Evolutionary conservation across 2,113 vertebrate species (phyloP).

Genomic region (Zingel zingel): DNA sequence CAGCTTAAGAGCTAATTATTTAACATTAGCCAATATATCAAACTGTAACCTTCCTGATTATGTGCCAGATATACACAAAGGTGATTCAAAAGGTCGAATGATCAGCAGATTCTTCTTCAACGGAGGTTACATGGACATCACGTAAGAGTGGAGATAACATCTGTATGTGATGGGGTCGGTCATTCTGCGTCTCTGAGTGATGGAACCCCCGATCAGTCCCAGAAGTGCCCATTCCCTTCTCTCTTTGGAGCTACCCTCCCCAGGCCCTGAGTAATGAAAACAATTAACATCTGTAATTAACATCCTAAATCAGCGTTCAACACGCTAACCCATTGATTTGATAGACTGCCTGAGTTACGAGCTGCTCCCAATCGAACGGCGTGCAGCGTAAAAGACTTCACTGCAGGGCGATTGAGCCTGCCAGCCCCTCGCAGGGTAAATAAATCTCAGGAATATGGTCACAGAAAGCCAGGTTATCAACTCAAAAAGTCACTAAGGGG

Average conservation of each 20-base stretch:
- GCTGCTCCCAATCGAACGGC: constrained; percentile 67
- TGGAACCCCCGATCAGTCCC: constrained; percentile 25
- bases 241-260: constrained; percentile 32
- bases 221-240: constrained; percentile 20
- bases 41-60: constrained; percentile 25
- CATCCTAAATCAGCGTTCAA: constrained; percentile 80
- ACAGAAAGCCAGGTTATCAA: constrained; percentile 49
- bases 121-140: constrained; percentile 20
- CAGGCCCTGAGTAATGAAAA: constrained; percentile 80
- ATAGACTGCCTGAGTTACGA: constrained; percentile 79
- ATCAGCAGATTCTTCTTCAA: constrained; percentile 8
- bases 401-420: constrained; percentile 63
- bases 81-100: constrained; percentile 52
- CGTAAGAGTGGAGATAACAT: constrained; percentile 30
- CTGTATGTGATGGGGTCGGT: constrained; percentile 37
- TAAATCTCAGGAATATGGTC: constrained; percentile 77
- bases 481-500: constrained; percentile 42
- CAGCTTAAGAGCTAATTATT: constrained; percentile 56
- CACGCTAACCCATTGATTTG: constrained; percentile 76
- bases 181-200: constrained; percentile 31
- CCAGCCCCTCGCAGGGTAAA: constrained; percentile 71
- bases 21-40: constrained; percentile 41
- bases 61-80: constrained; percentile 27
- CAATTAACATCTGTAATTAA: constrained; percentile 85
- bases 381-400: constrained; percentile 73